Conservation (phyloP, 2,113 vertebrate genomes). For the Taxidea taxus region DNA sequence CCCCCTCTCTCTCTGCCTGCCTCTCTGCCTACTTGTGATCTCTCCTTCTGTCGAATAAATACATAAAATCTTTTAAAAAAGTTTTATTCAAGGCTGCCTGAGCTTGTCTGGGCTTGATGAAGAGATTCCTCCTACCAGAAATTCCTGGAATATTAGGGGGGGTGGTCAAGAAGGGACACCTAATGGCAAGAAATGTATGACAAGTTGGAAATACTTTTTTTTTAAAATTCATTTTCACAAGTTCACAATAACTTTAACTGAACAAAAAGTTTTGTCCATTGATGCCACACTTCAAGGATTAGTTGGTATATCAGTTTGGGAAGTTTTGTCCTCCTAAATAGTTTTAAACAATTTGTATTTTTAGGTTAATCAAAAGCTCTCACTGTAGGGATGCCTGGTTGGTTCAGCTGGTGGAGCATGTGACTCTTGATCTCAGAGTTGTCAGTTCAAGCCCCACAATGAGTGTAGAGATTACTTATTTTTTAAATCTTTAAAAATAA, state of each 20-base stretch:
- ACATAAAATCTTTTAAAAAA: no score
- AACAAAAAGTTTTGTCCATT: background rate
- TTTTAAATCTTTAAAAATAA: background rate
- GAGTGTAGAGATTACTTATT: background rate
- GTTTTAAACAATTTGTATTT: background rate
- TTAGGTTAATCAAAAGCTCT: background rate
- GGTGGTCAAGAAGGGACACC: background rate
- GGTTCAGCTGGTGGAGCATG: background rate
- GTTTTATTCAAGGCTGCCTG: background rate
- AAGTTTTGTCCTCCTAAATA: background rate
- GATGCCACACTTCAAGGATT: background rate
- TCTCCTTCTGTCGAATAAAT: no score
- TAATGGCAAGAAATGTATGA: background rate
- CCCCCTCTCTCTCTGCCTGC: no score
- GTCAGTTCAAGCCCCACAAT: background rate
- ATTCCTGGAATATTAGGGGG: background rate
- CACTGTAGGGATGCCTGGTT: background rate
- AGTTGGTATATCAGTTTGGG: background rate
- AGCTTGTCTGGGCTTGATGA: background rate
- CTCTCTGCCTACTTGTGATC: no score
- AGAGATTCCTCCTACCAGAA: background rate
- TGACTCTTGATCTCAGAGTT: background rate
- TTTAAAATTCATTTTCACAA: background rate
- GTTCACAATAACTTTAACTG: slow-evolving; percentile 8
- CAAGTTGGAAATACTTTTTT: background rate